phyloP scores from a whole-genome alignment of 2,888 invertebrate species.

The Itoplectis maculator region DNA sequence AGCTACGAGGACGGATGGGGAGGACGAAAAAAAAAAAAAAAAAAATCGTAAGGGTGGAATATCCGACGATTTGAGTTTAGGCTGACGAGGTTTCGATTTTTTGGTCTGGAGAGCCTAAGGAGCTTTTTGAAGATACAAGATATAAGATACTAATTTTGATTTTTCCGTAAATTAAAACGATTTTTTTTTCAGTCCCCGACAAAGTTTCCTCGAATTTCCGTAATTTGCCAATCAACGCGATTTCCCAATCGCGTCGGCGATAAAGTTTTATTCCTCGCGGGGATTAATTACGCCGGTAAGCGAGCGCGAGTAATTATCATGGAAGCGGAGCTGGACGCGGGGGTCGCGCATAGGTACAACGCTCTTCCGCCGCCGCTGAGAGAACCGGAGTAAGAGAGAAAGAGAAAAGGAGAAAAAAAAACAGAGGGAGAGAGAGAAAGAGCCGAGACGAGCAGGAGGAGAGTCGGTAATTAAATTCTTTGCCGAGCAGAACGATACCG shows the following conservation, averaged over 20 bases:
- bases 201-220: conserved; percentile 29
- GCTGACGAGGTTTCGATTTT: no score
- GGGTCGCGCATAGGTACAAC: conserved; percentile 61
- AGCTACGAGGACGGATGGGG: neutral
- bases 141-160: no score
- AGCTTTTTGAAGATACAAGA: no score
- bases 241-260: conserved; percentile 61
- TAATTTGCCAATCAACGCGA: conserved; percentile 65
- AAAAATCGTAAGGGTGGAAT: no score
- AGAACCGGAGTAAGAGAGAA: conserved; percentile 40
- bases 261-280: conserved; percentile 65
- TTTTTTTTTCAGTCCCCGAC: conserved; percentile 29
- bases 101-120: no score
- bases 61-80: no score
- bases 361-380: conserved; percentile 29
- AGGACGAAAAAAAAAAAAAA: no score
- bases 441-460: conserved; percentile 46
- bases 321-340: conserved; percentile 45
- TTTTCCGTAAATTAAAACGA: no score
- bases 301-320: conserved; percentile 66
- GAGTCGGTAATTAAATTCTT: conserved; percentile 83
- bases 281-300: conserved; percentile 64
- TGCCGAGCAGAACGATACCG: conserved; percentile 81
- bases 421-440: conserved; percentile 45
- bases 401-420: conserved; percentile 51